Base-by-base conservation (phyloP, 2,888 invertebrate species). In the Drosophila planitibia region DNA sequence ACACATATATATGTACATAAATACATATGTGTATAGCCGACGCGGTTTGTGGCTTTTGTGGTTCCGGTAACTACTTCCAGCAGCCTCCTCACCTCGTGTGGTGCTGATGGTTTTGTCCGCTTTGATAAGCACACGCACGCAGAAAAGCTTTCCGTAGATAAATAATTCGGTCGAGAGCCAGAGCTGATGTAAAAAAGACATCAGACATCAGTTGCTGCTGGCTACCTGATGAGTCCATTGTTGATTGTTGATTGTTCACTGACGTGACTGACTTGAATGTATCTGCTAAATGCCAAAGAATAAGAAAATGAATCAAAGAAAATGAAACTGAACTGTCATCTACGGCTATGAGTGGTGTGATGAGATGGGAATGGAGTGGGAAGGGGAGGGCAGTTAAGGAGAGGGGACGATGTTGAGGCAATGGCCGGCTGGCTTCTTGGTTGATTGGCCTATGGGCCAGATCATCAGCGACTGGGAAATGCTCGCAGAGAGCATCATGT, bases 21-120 rank as follows among this genome's bases (percentile, higher is more conserved):
- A 28, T 19, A 39, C 12, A 39, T n/a, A 57, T 28, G n/a, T 30
- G 47, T 68, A 66, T 64, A 73, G 67, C 55, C 83, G 83, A 81
- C 72, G 76, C 83, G 80, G 72, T 73, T 81, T 82, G 80, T 82
- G 80, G 82, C 65, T 82, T 79, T 79, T 78, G 82, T 62, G 79
- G 82, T 79, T 74, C 79, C 61, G 54, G 58, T 64, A 47, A 10
- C 32, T 6, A 16, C 19, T 19, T n/a, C 4, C 39, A 35, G 16
- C 39, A 22, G 12, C 52, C 41, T 4, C 35, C 32, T 54, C 41
- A 28, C 19, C 25, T 28, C 51, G 16, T 53, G 25, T 22, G 22
- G 22, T 53, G 41, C 41, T 47, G 22, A 25, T 16, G 47, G 51
- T 28, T 55, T 12, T 22, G 44, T 28, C 39, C 33, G 41, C 65